Evolutionary conservation across 2,113 vertebrate species (phyloP).

Genomic region (Cranoglanis bouderius): DNA sequence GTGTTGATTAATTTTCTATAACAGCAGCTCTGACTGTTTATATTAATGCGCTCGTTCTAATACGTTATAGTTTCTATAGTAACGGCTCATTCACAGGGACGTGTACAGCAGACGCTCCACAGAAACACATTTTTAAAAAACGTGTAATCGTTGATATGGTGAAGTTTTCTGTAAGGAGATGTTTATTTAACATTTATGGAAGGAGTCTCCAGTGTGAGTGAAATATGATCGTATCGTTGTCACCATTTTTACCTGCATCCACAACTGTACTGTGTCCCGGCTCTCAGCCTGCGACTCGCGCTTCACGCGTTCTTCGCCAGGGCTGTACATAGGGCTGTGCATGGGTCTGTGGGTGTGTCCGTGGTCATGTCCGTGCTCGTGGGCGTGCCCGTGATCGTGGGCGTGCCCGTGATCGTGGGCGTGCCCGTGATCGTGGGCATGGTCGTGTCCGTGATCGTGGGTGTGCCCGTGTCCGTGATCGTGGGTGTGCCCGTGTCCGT

Average conservation of each 20-base stretch:
- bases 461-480: conserved; percentile 52
- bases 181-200: neutral
- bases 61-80: neutral
- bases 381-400: neutral
- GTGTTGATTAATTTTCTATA: neutral
- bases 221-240: neutral
- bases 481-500: conserved; percentile 39
- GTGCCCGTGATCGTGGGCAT: conserved; percentile 10
- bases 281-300: conserved; percentile 60
- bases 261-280: conserved; percentile 77
- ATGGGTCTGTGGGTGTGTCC: neutral
- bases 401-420: neutral
- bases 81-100: neutral
- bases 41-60: neutral
- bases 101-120: neutral
- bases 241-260: conserved; percentile 77
- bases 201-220: neutral
- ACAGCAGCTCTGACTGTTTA: neutral
- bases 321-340: conserved; percentile 37
- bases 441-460: conserved; percentile 31
- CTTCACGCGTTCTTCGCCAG: conserved; percentile 55
- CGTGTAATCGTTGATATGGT: neutral
- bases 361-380: conserved; percentile 1
- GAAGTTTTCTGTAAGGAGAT: neutral
- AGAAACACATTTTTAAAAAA: too few species aligned